Evolutionary conservation across 1,140 invertebrate genomes (phyloP).

Genomic region (Spodoptera litura): DNA sequence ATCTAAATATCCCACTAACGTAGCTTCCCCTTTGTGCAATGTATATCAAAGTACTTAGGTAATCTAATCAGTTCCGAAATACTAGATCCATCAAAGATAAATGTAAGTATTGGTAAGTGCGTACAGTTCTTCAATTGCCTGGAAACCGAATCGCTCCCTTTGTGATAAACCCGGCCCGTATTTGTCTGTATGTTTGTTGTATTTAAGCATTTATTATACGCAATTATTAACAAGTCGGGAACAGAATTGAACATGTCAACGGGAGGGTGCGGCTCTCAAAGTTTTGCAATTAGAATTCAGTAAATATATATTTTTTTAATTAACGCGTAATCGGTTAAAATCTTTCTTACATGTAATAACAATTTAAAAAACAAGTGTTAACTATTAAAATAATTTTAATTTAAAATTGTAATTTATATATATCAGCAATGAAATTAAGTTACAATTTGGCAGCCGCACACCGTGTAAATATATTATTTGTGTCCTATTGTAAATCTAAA

Average conservation of each 20-base stretch:
- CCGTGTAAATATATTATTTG: too few relatives aligned
- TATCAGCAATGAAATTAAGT: too few relatives aligned
- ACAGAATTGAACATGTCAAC: constrained; percentile 68
- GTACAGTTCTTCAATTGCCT: constrained; percentile 63
- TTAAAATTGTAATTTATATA: too few relatives aligned
- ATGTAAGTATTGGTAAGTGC: not conserved
- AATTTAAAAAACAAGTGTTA: too few relatives aligned
- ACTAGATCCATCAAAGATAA: not conserved
- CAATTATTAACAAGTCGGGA: constrained; percentile 84
- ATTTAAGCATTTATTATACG: constrained; percentile 85
- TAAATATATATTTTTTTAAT: too few relatives aligned
- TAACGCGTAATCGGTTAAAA: too few relatives aligned
- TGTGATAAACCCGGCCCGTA: constrained; percentile 74
- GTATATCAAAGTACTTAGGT: not conserved
- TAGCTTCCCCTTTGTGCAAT: too few relatives aligned
- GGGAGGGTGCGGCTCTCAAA: constrained; percentile 62
- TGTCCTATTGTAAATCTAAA: too few relatives aligned
- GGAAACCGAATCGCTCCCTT: constrained; percentile 74
- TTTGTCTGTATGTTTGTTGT: constrained; percentile 82
- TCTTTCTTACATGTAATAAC: too few relatives aligned
- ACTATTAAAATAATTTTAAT: too few relatives aligned
- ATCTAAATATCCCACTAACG: too few relatives aligned
- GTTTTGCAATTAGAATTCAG: not conserved
- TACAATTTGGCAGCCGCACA: too few relatives aligned
- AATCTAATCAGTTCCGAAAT: constrained; percentile 1